Evolutionary conservation across 2,888 invertebrate species (phyloP), one percentile per base, ranked within the genome.

Genomic region (Hypena proboscidalis): DNA sequence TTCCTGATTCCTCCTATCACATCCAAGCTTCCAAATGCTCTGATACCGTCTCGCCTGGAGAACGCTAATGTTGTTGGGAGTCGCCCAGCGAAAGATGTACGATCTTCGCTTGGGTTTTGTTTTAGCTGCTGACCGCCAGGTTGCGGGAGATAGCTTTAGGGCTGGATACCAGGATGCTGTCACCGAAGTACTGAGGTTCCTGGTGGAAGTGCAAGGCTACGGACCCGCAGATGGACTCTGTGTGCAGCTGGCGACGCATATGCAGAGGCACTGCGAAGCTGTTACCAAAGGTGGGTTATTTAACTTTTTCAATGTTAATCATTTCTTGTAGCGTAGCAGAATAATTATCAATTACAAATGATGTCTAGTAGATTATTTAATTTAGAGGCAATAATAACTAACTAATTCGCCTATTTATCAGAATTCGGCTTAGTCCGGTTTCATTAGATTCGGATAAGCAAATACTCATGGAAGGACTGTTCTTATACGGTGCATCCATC

Each of bases 121-220:
- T 83, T 47, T 82, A 89, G 89, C 80, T 13, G 80, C 77, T n/a
- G 89, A 89, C 40, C 70, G 80, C 7, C 78, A 72, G 32, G 52
- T 65, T 6, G 70, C 74, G 10, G 83, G 76, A 36, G 83, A 80
- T 14, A 70, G 78, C 58, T 97, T 95, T 82, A 92, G 95, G 39
- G 92, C 96, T 9, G 98, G 98, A 1, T 98, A 95, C 88, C 96
- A 96, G 75, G 98, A 98, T 80, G 98, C 98, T 60, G 93, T 97
- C 75, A 95, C 96, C 36, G 98, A 98, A 81, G 95, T 96, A 0
- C 94, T 98, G 89, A 94, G 97, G 63, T 98, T 96, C 83, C 93
- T 98, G 33, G 95, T 96, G 11, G 97, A 98, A 72, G 94, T 95
- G 4, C 96, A 97, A 69, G 96, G 95, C 2, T 94, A 95, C 77